Conservation (phyloP, 2,113 vertebrate genomes). For the Zosterops hypoxanthus region DNA sequence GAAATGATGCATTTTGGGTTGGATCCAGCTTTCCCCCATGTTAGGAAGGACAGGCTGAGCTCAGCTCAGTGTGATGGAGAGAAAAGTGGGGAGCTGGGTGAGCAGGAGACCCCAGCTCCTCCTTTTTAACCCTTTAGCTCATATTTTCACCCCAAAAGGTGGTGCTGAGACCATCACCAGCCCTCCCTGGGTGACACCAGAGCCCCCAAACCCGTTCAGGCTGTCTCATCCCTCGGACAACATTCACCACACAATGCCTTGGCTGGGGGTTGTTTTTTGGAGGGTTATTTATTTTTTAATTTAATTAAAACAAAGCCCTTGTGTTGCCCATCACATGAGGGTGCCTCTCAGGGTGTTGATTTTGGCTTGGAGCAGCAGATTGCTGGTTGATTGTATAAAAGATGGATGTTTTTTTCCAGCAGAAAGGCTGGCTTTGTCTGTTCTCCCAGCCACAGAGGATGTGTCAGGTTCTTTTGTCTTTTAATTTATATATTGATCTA, state of each 20-base stretch:
- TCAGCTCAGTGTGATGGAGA: neutral
- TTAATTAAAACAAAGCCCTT: neutral
- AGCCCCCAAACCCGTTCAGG: neutral
- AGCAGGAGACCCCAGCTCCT: neutral
- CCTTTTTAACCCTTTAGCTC: neutral
- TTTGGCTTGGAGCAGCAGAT: neutral
- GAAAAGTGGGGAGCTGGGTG: fast-evolving
- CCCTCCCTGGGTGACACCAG: neutral
- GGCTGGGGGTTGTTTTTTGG: fast-evolving
- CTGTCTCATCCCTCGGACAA: neutral
- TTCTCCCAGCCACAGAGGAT: neutral
- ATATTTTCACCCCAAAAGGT: fast-evolving
- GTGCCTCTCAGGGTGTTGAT: neutral
- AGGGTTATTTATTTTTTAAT: neutral
- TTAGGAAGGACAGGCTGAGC: neutral
- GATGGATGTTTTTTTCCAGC: neutral
- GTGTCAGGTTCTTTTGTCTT: neutral
- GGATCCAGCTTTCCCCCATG: neutral
- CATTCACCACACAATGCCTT: fast-evolving
- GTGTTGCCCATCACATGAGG: neutral
- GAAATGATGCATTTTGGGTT: neutral
- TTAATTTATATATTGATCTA: neutral
- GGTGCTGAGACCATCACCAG: neutral
- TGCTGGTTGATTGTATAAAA: neutral
- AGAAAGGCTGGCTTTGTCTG: neutral